Evolutionary conservation across 1,140 invertebrate genomes (phyloP).

Genomic region (Zaprionus africanus): DNA sequence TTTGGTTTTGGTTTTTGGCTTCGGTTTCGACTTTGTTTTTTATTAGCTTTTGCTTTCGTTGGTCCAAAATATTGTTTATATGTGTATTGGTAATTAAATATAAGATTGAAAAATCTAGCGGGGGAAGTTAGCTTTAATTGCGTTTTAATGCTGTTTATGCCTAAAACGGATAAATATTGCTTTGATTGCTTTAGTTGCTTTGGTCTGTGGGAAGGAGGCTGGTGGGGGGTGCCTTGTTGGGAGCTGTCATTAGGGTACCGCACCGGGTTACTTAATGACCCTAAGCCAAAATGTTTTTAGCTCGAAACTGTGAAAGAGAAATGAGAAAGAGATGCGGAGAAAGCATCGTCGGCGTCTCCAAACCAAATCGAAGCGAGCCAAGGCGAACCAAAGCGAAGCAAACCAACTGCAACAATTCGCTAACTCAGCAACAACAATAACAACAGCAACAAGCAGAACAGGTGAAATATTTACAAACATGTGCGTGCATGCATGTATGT

Average conservation of each 20-base stretch:
- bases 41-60: slow-evolving; percentile 62
- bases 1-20: slow-evolving; percentile 29
- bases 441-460: slow-evolving; percentile 48
- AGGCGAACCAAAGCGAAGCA: slow-evolving; percentile 58
- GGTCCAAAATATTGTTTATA: slow-evolving; percentile 52
- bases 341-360: slow-evolving; percentile 49
- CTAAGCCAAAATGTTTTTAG: slow-evolving; percentile 51
- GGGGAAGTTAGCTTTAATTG: slow-evolving; percentile 57
- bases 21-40: slow-evolving; percentile 34
- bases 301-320: slow-evolving; percentile 78
- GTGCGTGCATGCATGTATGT: not conserved
- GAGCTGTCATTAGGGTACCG: slow-evolving; percentile 50
- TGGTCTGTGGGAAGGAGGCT: not conserved
- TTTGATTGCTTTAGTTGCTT: slow-evolving; percentile 7
- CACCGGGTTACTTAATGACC: slow-evolving; percentile 75
- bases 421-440: slow-evolving; percentile 39
- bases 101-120: slow-evolving; percentile 41
- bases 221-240: slow-evolving; percentile 13
- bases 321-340: slow-evolving; percentile 74
- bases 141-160: slow-evolving; percentile 72
- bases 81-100: slow-evolving; percentile 68
- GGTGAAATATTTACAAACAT: slow-evolving; percentile 45
- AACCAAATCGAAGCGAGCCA: slow-evolving; percentile 14
- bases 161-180: slow-evolving; percentile 34
- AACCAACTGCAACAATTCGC: slow-evolving; percentile 73